phyloP scores from a whole-genome alignment of 92 coral and sea anemone genomes.

The Paramuricea clavata region DNA sequence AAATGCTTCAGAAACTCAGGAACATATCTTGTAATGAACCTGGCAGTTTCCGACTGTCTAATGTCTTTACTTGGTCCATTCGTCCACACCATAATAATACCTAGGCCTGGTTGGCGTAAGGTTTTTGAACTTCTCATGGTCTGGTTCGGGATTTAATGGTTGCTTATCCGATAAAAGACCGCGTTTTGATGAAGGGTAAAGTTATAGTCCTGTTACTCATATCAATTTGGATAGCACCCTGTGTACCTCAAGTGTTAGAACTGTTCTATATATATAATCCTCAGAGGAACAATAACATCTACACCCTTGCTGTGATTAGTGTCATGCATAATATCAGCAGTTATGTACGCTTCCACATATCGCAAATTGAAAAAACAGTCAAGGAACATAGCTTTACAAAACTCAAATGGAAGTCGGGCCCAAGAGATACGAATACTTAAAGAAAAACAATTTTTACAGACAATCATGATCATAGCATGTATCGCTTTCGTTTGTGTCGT shows the following conservation, averaged over 20 bases:
- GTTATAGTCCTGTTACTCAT: background rate
- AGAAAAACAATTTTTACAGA: background rate
- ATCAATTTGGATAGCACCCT: background rate
- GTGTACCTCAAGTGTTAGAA: background rate
- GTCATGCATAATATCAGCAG: background rate
- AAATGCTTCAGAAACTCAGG: slow-evolving; percentile 6
- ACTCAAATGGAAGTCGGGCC: background rate
- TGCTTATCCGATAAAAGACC: background rate
- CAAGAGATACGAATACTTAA: background rate
- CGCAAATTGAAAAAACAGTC: background rate
- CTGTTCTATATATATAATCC: background rate
- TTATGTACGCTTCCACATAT: background rate
- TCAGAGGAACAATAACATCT: background rate
- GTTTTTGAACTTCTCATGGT: background rate
- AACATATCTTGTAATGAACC: background rate
- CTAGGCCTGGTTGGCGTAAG: background rate
- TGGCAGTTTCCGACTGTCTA: background rate
- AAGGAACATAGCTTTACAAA: background rate
- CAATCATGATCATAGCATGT: background rate
- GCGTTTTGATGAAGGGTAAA: background rate
- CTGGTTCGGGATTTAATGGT: background rate
- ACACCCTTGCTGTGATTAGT: background rate
- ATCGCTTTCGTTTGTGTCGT: background rate
- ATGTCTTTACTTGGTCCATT: background rate
- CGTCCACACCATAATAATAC: background rate